Conservation (phyloP, 2,113 vertebrate genomes). For the Corydoras maculifer region DNA sequence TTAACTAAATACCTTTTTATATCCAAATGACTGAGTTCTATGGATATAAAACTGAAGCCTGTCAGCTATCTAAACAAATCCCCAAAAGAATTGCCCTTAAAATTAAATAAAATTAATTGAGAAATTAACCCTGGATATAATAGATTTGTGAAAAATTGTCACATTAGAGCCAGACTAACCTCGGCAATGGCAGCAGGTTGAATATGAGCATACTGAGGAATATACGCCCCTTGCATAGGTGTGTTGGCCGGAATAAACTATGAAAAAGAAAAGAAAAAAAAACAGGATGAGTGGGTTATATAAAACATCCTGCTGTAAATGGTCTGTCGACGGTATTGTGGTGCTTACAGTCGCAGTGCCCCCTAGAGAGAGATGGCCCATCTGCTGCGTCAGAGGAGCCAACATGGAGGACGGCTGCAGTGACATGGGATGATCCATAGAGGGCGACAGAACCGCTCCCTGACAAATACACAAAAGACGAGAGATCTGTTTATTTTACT, state of each 20-base stretch:
- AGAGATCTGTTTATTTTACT: neutral
- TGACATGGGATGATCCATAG: slow-evolving; percentile 89
- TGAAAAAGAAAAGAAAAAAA: slow-evolving; percentile 40
- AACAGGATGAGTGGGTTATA: neutral
- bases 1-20: too few species aligned
- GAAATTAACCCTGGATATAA: neutral
- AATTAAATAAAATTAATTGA: neutral
- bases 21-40: neutral
- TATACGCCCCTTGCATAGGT: slow-evolving; percentile 92
- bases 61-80: neutral
- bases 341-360: slow-evolving; percentile 81
- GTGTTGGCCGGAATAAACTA: slow-evolving; percentile 94
- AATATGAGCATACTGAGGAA: slow-evolving; percentile 89
- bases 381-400: slow-evolving; percentile 88
- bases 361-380: slow-evolving; percentile 95
- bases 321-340: neutral
- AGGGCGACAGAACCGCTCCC: slow-evolving; percentile 65
- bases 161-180: slow-evolving; percentile 43
- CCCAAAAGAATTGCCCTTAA: too few species aligned
- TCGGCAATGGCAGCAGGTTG: slow-evolving; percentile 83
- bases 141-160: neutral
- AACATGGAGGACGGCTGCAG: slow-evolving; percentile 93
- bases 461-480: slow-evolving; percentile 29
- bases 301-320: slow-evolving; percentile 6
- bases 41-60: neutral